These are phyloP conservation scores for Aldrovandia affinis DNA, from an alignment of 2,797 vertebrate species.

Conservation along the genomic window DNA sequence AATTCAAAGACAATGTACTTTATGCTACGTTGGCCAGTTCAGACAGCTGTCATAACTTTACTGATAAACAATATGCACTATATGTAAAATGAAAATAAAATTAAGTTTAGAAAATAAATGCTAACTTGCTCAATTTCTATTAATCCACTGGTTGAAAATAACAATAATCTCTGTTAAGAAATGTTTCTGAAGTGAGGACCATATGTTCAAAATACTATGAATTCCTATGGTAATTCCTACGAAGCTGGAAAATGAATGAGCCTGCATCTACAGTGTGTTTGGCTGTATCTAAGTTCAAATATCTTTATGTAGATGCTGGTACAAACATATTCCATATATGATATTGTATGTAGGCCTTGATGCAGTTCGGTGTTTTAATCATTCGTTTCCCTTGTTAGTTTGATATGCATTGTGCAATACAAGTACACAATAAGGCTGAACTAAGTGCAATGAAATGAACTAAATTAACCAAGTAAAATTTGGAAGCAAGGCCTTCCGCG, in stretches of 20 bases:
- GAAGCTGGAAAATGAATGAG: not conserved
- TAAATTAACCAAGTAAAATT: not conserved
- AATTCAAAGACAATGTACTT: not conserved
- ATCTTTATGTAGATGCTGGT: not conserved
- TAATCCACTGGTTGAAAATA: too few relatives aligned
- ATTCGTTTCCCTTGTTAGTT: not conserved
- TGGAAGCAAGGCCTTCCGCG: not conserved
- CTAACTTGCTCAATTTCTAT: too few relatives aligned
- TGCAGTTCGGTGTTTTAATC: not conserved
- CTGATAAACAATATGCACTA: not conserved
- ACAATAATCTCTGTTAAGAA: not conserved
- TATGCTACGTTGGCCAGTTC: not conserved
- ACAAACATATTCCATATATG: not conserved
- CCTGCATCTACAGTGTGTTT: not conserved
- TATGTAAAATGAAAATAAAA: not conserved
- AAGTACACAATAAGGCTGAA: not conserved
- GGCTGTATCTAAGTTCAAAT: not conserved
- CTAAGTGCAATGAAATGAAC: not conserved
- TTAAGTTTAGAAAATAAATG: too few relatives aligned
- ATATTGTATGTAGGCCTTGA: not conserved
- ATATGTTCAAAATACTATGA: not conserved
- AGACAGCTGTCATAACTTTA: constrained; percentile 2
- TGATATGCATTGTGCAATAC: not conserved
- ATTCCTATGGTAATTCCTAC: not conserved
- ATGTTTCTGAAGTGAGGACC: not conserved